Evolutionary conservation across 2,113 vertebrate species (phyloP).

Genomic region (Telmatochromis bifrenatus): DNA sequence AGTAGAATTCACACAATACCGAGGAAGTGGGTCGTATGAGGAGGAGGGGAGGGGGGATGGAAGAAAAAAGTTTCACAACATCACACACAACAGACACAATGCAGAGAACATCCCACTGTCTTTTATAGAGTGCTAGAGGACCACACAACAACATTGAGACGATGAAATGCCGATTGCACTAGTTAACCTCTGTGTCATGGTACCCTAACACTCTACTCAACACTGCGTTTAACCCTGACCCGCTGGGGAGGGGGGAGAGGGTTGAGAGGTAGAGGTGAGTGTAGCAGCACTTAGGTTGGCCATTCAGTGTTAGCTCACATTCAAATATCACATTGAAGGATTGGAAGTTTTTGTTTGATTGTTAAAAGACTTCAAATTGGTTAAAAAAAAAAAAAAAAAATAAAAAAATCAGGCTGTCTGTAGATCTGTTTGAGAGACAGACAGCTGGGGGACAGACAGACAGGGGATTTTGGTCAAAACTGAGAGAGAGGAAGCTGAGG

Average conservation of each 20-base stretch:
- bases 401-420: slow-evolving; percentile 37
- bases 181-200: slow-evolving; percentile 58
- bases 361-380: background rate
- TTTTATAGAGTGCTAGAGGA: slow-evolving; percentile 59
- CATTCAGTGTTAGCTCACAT: slow-evolving; percentile 30
- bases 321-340: background rate
- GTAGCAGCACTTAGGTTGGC: slow-evolving; percentile 52
- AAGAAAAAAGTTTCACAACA: slow-evolving; percentile 47
- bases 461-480: slow-evolving; percentile 51
- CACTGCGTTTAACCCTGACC: slow-evolving; percentile 59
- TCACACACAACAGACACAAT: slow-evolving; percentile 62
- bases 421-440: slow-evolving; percentile 40
- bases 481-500: slow-evolving; percentile 51
- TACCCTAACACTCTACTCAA: slow-evolving; percentile 62
- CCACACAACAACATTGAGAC: slow-evolving; percentile 62
- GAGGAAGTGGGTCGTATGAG: slow-evolving; percentile 49
- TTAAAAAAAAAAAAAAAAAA: background rate
- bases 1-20: slow-evolving; percentile 52
- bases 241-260: slow-evolving; percentile 56
- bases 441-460: slow-evolving; percentile 61
- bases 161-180: slow-evolving; percentile 57
- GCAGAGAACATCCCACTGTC: slow-evolving; percentile 55
- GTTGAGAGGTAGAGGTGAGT: slow-evolving; percentile 70
- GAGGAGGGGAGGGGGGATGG: slow-evolving; percentile 24
- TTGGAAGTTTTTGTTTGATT: background rate